phyloP scores from a whole-genome alignment of 2,797 vertebrate genomes.

The Xerus rutilus region DNA sequence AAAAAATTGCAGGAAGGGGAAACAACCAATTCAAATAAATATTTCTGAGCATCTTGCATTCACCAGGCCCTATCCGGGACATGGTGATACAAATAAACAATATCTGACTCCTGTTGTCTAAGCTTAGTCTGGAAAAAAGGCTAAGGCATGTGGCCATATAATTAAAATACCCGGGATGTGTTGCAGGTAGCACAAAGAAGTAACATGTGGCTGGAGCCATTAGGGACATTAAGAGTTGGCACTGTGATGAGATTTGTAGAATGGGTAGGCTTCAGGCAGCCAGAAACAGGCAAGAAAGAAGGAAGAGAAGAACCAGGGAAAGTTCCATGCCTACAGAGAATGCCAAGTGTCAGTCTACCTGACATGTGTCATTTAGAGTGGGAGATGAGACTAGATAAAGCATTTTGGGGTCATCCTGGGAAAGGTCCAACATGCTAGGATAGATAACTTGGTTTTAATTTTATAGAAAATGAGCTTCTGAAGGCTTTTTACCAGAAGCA shows the following conservation, averaged over 20 bases:
- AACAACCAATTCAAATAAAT: not conserved
- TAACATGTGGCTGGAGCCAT: not conserved
- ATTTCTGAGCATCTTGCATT: slow-evolving; percentile 46
- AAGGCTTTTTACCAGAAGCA: slow-evolving; percentile 49
- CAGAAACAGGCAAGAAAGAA: not conserved
- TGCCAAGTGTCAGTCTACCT: not conserved
- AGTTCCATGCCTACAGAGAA: not conserved
- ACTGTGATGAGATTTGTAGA: not conserved
- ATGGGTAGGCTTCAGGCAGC: not conserved
- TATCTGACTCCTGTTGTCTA: not conserved
- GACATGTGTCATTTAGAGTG: not conserved
- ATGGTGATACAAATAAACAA: not conserved
- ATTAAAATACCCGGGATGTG: not conserved
- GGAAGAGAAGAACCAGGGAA: not conserved
- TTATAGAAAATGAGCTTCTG: slow-evolving; percentile 32
- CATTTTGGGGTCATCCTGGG: slow-evolving; percentile 4
- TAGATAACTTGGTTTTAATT: slow-evolving; percentile 47
- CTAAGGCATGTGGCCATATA: not conserved
- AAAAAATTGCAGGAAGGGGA: not conserved
- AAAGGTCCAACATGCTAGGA: not conserved
- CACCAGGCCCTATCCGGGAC: not conserved
- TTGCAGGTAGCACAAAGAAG: not conserved
- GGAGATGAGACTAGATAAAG: slow-evolving; percentile 26
- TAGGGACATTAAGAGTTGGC: not conserved
- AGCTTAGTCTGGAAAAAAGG: not conserved